Evolutionary conservation across 2,888 invertebrate species (phyloP), one percentile per base, ranked within the genome.

Genomic region (Tuberolachnus salignus): DNA sequence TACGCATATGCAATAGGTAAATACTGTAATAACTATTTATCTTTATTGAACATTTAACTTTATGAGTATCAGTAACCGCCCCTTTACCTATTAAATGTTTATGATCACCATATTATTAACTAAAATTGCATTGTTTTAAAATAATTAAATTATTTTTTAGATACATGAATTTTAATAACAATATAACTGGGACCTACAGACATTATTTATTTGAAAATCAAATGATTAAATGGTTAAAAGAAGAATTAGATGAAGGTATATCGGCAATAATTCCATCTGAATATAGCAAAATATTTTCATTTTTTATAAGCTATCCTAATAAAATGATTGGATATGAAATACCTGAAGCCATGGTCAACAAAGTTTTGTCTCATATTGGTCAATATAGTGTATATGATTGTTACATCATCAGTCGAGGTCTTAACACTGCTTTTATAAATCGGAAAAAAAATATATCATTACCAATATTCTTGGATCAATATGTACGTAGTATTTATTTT

Each of bases 381-480:
- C 78, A 78, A 13, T 78, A 78, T 51, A 49, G 14, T 78, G 19
- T 78, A 21, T 78, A 59, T 78, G 78, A 78, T 69, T 78, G 78
- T 59, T 78, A 69, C 49, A 78, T 78, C 49, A 42, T 69, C 23
- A 78, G 78, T 46, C 46, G 59, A 51, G 69, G 78, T 16, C 51
- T 78, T n/a, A 57, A 78, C 49, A 69, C n/a, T 13, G 78, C 78
- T 34, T 69, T 78, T 59, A 19, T 78, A 26, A 69, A 69, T 42
- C 66, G 67, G 21, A 78, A 78, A 1, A 78, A 59, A 8, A 78
- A 78, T 59, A 55, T 26, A 46, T 63, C 63, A 63, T 53, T 69
- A 4, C 49, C 69, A 49, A 61, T 49, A 14, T 78, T 78, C 16
- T 69, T 69, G 23, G 78, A 78, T 59, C 78, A 78, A 51, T 78